Evolutionary conservation across 2,888 invertebrate species (phyloP), one percentile per base, ranked within the genome.

Genomic region (Branchipolynoe longqiensis): DNA sequence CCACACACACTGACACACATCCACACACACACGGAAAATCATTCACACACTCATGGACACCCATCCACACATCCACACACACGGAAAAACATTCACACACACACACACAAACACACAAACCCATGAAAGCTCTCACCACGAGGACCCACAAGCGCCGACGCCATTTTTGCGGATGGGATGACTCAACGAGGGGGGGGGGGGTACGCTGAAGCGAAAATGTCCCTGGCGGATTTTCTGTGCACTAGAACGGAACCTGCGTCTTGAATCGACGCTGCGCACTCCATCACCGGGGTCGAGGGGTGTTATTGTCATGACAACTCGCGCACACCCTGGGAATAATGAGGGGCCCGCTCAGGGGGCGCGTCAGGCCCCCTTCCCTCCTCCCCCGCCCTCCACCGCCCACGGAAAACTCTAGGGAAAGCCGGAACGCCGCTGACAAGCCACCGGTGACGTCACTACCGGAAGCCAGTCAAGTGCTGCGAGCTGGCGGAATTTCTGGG

Each of bases 151-250:
- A 38, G 38, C 33, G 69, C 14, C 18, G n/a, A 25, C 62, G 69
- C 69, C 69, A 69, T 69, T 69, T 69, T 69, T n/a, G n/a, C n/a
- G n/a, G n/a, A n/a, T n/a, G n/a, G 69, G 69, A 69, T 69, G 69
- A 69, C 36, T 69, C 69, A 69, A 38, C 36, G 69, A 69, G 18
- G 28, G 31, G 38, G 38, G 38, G 38, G 22, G 69, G 69, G n/a
- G n/a, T n/a, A n/a, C n/a, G n/a, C n/a, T n/a, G n/a, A n/a, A n/a
- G n/a, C n/a, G n/a, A n/a, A n/a, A n/a, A n/a, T 38, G 69, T 69
- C 69, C 69, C 69, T 69, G 25, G 69, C 69, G 69, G 69, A 69
- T 69, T 69, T 69, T 69, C 69, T 69, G 69, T 69, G 69, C 69
- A 69, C 6, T n/a, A 69, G 69, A 69, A 69, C 69, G 69, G 69